A percentile compares a stretch with the other conserved stretches of the same genome.
These are phyloP conservation scores for Heterodera filipjevi DNA, from an alignment of 2,888 invertebrate genomes.

Conservation along the genomic window DNA sequence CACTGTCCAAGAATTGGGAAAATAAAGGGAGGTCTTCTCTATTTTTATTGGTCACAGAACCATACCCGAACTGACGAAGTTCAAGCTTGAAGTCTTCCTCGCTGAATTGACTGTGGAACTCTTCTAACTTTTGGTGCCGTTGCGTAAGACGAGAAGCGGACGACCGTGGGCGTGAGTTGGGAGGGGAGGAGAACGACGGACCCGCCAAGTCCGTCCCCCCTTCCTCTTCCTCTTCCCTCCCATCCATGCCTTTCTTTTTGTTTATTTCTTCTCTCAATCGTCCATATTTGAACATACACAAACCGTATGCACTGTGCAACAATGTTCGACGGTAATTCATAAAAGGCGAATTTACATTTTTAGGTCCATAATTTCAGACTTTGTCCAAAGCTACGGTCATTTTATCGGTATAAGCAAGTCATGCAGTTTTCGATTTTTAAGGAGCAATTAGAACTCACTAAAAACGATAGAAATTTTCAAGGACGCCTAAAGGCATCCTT, in stretches of 20 bases:
- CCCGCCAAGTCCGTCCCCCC: background rate
- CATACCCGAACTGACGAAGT: conserved; percentile 23
- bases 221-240: background rate
- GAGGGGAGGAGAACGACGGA: background rate
- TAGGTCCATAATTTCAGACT: too few species aligned
- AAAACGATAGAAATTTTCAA: too few species aligned
- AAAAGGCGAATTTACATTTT: too few species aligned
- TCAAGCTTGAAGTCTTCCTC: conserved; percentile 45
- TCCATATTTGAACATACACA: conserved; percentile 35
- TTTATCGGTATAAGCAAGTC: too few species aligned
- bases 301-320: background rate
- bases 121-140: conserved; percentile 11
- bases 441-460: too few species aligned
- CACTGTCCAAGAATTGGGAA: conserved; percentile 28
- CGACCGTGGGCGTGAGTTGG: background rate
- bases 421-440: too few species aligned
- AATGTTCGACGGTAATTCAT: too few species aligned
- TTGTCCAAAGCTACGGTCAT: too few species aligned
- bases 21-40: background rate
- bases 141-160: background rate
- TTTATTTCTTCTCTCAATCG: conserved; percentile 34
- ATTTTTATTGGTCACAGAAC: background rate
- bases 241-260: background rate
- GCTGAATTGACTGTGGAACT: conserved; percentile 44
- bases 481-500: too few species aligned